phyloP scores from a whole-genome alignment of 2,888 invertebrate species.

The Glyphotaelius pellucidus region DNA sequence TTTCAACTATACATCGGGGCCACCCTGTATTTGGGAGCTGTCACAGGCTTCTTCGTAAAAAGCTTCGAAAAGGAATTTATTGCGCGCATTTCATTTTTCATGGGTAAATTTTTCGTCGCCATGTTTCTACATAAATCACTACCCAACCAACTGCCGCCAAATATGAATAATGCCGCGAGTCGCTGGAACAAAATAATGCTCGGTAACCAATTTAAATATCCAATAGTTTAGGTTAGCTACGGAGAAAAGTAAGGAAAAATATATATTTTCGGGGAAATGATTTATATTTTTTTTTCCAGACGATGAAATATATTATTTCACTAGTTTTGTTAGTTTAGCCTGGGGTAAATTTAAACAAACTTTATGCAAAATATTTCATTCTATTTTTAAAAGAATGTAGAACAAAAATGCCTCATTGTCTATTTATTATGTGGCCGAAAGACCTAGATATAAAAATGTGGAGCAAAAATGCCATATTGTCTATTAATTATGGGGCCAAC shows the following conservation, averaged over 20 bases:
- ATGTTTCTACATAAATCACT: constrained; percentile 62
- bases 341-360: background rate
- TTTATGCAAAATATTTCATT: too few relatives aligned
- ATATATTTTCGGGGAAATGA: too few relatives aligned
- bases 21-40: background rate
- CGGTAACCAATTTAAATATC: background rate
- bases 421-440: too few relatives aligned
- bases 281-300: background rate
- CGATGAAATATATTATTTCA: background rate
- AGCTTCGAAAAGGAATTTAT: constrained; percentile 57
- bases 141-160: background rate
- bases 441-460: too few relatives aligned
- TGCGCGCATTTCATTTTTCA: constrained; percentile 63
- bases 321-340: background rate
- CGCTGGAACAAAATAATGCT: background rate
- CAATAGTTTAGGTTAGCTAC: background rate
- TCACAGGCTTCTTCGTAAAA: background rate
- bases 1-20: background rate
- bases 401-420: too few relatives aligned
- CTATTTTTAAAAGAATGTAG: too few relatives aligned
- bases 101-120: constrained; percentile 62
- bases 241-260: background rate
- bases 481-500: too few relatives aligned
- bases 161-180: constrained; percentile 26
- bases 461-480: too few relatives aligned